Base-by-base conservation (phyloP, 2,888 invertebrate species). In the Platypus cylindrus region DNA sequence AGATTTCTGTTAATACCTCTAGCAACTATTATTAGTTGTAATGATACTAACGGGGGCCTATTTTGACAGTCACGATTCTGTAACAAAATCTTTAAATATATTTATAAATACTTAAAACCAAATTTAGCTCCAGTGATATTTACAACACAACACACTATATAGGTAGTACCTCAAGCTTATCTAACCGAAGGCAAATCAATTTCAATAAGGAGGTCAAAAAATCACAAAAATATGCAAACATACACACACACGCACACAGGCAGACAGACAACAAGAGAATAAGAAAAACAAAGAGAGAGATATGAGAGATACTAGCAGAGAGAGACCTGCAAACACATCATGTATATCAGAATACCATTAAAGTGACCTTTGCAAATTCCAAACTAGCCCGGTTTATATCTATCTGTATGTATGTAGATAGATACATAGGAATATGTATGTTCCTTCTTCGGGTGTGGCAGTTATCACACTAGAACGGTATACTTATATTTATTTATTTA, bases 331-430 rank as follows among this genome's bases (percentile, higher is more conserved):
- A 34, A 32, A 40, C 37, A 37, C 40, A 40, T 40, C 37, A 40
- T 37, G 40, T 40, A 31, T 40, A 40, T 40, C 40, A 34, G 40
- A 40, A 40, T 40, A 40, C 40, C 33, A 40, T 40, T 40, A 40
- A 34, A 46, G 38, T 51, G 48, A 51, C 51, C 51, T 51, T 51
- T 51, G 42, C 42, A 39, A 51, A 51, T 51, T 51, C 51, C 51
- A 37, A 48, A 49, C 51, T 51, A 51, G 51, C 51, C 51, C 45
- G 24, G 45, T 38, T 45, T n/a, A n/a, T n/a, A n/a, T n/a, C n/a
- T n/a, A n/a, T n/a, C n/a, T n/a, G n/a, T n/a, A n/a, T n/a, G n/a
- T n/a, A n/a, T n/a, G n/a, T n/a, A n/a, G n/a, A n/a, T n/a, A n/a
- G n/a, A n/a, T n/a, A n/a, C n/a, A n/a, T n/a, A n/a, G n/a, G n/a